These are phyloP conservation scores for Caenorhabditis angaria DNA, from an alignment of 2,888 invertebrate species.

Conservation along the genomic window DNA sequence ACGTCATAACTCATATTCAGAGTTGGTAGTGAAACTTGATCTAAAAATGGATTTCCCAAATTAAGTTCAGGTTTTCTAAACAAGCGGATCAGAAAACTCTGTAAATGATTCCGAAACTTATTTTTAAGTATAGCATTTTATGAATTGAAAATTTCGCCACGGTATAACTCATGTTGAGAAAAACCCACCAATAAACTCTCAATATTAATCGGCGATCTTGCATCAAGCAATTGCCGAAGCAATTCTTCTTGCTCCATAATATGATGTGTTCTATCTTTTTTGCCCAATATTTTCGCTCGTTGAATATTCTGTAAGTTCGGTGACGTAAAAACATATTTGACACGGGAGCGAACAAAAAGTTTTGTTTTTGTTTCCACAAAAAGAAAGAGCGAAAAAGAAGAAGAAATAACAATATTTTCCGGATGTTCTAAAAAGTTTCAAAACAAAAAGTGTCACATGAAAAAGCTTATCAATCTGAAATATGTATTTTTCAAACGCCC, in stretches of 20 bases:
- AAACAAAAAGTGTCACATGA: neutral
- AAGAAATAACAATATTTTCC: too few relatives aligned
- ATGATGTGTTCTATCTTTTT: slow-evolving; percentile 7
- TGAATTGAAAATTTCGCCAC: neutral
- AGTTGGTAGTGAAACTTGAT: too few relatives aligned
- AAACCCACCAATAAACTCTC: slow-evolving; percentile 66
- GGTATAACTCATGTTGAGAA: neutral
- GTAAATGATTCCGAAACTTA: too few relatives aligned
- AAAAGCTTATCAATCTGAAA: neutral
- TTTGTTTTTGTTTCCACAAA: neutral
- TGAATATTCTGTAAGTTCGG: slow-evolving; percentile 10
- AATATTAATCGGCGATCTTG: slow-evolving; percentile 63
- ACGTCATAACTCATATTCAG: too few relatives aligned
- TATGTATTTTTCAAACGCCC: too few relatives aligned
- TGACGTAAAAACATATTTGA: slow-evolving; percentile 2
- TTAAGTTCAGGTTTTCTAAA: too few relatives aligned
- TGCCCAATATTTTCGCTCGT: neutral
- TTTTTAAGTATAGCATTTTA: too few relatives aligned
- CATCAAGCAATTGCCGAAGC: slow-evolving; percentile 63
- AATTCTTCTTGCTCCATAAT: slow-evolving; percentile 52
- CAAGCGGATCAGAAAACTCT: too few relatives aligned
- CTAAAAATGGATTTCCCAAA: too few relatives aligned
- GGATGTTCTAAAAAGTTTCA: neutral
- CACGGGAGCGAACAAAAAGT: neutral
- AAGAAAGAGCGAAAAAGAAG: neutral